Base-by-base conservation (phyloP, 2,888 invertebrate species). In the Xanthia togata region DNA sequence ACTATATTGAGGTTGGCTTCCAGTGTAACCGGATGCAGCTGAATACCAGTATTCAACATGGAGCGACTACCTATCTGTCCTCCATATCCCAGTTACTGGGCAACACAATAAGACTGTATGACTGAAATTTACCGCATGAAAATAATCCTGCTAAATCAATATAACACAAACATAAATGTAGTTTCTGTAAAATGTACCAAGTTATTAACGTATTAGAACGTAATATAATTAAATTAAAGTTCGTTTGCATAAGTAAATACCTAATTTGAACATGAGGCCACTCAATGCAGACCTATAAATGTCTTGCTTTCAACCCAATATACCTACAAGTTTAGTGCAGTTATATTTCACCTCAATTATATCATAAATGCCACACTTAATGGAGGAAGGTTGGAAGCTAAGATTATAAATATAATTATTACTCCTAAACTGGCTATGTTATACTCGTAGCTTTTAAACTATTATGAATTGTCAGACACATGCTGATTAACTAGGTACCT, bases 271-370 rank as follows among this genome's bases (percentile, higher is more conserved):
- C 63, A 70, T 68, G 71, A 62, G 23, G 59, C 78, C 83, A 55
- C 63, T 83, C 78, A 64, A 73, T 74, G 47, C 63, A 59, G 63
- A n/a, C 62, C 53, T 81, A 82, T 83, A 83, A 83, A 83, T 78
- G 72, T 81, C 81, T 70, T 57, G 35, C 68, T 72, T 74, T 78
- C 35, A 74, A 74, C 35, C 35, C 31, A 62, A 65, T 71, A 69
- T 31, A n/a, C n/a, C n/a, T n/a, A 74, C 53, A 65, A 71, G 63
- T 78, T 81, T 74, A 83, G 31, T 41, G 23, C 68, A 76, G 59
- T 63, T 78, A 63, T 83, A 83, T 81, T 78, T 83, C 65, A 74
- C 41, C 59, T 63, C 72, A 83, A 75, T 83, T 74, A 83, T 67
- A 78, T 78, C 73, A 78, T 83, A 81, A 83, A 83, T 78, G 83